Percentiles rank a stretch among this genome's conserved stretches.
Evolutionary conservation across 1,140 invertebrate species (phyloP).

Genomic region (Drosophila lacertosa): DNA sequence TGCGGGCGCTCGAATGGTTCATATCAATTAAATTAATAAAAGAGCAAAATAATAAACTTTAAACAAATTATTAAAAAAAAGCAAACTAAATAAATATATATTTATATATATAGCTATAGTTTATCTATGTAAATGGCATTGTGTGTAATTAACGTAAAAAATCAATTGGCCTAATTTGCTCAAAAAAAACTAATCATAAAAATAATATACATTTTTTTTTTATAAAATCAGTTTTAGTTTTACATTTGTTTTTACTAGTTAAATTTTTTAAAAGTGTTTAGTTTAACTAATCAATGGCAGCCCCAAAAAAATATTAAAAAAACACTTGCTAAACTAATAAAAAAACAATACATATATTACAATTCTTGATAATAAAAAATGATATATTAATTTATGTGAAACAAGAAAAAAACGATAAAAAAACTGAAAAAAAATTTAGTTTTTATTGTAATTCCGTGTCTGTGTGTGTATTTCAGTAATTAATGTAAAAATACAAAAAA

Average conservation of each 20-base stretch:
- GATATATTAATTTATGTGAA: slow-evolving; percentile 56
- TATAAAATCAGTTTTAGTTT: slow-evolving; percentile 3
- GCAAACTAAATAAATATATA: background rate
- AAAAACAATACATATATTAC: slow-evolving; percentile 52
- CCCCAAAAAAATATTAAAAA: slow-evolving; percentile 35
- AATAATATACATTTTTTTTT: slow-evolving; percentile 21
- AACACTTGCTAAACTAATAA: slow-evolving; percentile 12
- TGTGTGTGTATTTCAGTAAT: slow-evolving; percentile 82
- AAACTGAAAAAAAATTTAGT: slow-evolving; percentile 68
- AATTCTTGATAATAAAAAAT: slow-evolving; percentile 70
- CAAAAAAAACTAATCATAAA: slow-evolving; percentile 41
- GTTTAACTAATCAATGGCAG: slow-evolving; percentile 65
- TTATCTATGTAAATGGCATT: slow-evolving; percentile 34
- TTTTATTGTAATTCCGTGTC: slow-evolving; percentile 83
- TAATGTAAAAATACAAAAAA: slow-evolving; percentile 62
- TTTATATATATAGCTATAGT: slow-evolving; percentile 35
- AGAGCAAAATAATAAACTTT: slow-evolving; percentile 9
- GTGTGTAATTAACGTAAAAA: slow-evolving; percentile 19
- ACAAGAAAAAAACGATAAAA: slow-evolving; percentile 33
- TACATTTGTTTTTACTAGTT: slow-evolving; percentile 52
- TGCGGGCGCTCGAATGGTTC: slow-evolving; percentile 43
- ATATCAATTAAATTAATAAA: slow-evolving; percentile 49
- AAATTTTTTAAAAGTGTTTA: slow-evolving; percentile 69
- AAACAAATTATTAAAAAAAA: slow-evolving; percentile 12
- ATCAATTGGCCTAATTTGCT: slow-evolving; percentile 70